Evolutionary conservation across 2,113 vertebrate species (phyloP), one percentile per base, ranked within the genome.

Genomic region (Engystomops pustulosus): DNA sequence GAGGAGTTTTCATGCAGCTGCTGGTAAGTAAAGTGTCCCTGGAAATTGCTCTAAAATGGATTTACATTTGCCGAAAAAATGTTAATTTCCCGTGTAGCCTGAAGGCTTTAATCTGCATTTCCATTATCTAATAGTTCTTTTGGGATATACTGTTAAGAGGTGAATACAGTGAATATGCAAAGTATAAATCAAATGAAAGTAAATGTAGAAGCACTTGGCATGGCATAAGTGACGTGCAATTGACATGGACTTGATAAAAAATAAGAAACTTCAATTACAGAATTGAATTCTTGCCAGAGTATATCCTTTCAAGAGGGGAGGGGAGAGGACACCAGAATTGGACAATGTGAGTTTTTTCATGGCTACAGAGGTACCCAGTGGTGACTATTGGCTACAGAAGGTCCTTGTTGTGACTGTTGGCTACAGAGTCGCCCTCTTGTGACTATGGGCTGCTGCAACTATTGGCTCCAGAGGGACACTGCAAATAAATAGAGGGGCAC

Each of bases 51-150:
- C 23, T 55, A 58, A 77, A 58, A 51, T 55, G 49, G 30, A 20
- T 74, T 49, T 47, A 74, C 70, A 47, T n/a, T 72, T 72, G 60
- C 41, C 25, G n/a, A 23, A 49, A n/a, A 30, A 74, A 45, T 74
- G 34, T 30, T 74, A 30, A 74, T 74, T 30, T 74, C 30, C 44
- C 18, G 7, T 74, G 49, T 74, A 49, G 71, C 71, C 71, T 20
- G 44, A 74, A 74, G 71, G 18, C 44, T 74, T 74, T 49, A 49
- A 74, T 47, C 23, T 30, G 25, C 14, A 49, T 17, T 49, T 51
- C 45, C 44, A 74, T 74, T 15, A 74, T 30, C 44, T 74, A 49
- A 74, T 74, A 18, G 27, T 49, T 30, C 71, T 49, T 74, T 30
- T 4, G 71, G 71, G 71, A 74, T 49, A 74, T 67, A 15, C 15